Evolutionary conservation across 2,797 vertebrate species (phyloP), one percentile per base, ranked within the genome.

Genomic region (Cheirogaleus major): DNA sequence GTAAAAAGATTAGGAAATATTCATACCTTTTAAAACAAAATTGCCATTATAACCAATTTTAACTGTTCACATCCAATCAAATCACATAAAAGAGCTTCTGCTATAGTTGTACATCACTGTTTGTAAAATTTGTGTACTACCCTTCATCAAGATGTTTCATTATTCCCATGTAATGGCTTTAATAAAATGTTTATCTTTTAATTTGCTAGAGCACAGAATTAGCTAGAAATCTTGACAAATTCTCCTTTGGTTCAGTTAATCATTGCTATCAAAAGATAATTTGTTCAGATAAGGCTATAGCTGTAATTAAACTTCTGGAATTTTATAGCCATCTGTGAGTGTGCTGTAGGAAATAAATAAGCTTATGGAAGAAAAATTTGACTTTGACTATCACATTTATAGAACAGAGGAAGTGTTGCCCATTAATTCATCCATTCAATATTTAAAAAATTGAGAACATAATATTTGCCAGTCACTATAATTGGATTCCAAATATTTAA

Each of bases 111-210:
- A 38, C 2, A 11, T 25, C 65, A 4, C 6, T 52, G 20, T 79
- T 65, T 82, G 1, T 76, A 43, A 6, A 75, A 23, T 38, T 85
- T 96, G 55, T 5, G n/a, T 79, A 10, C 43, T 27, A 32, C 4
- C 10, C 22, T 50, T 87, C 52, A 61, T 52, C 57, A 38, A 17
- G 1, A 52, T 90, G 57, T 67, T 86, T 89, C 48, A 7, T 94
- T 93, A 59, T 72, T 79, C 94, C 32, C 23, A 73, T 89, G 17
- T 50, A 91, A n/a, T 95, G 4, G 7, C 18, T 86, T 94, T 55
- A 48, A 85, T n/a, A 38, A 93, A 92, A 35, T 32, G 13, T 14
- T 57, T 25, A 63, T 38, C 93, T 95, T 85, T 95, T 1, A 79
- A 86, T 91, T 94, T 91, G 17, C 45, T 83, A 20, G 45, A 80